Evolutionary conservation across 2,888 invertebrate genomes (phyloP).

Genomic region (Tenthredo notha): DNA sequence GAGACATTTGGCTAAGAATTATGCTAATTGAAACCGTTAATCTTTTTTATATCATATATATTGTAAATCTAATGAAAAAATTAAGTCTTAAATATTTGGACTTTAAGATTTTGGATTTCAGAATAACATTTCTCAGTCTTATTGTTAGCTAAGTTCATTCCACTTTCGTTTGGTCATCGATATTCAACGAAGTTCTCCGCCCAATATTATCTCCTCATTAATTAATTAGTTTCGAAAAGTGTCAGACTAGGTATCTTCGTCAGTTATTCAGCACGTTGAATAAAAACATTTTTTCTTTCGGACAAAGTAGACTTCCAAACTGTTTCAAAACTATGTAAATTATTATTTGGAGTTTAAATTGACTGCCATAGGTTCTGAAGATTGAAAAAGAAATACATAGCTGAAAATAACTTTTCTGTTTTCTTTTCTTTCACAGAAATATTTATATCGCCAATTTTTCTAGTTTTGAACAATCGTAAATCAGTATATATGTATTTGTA

Average conservation of each 20-base stretch:
- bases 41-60: conserved; percentile 10
- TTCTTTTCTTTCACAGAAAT: neutral
- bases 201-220: neutral
- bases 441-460: neutral
- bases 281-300: neutral
- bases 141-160: conserved; percentile 18
- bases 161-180: conserved; percentile 3
- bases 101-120: neutral
- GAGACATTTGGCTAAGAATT: neutral
- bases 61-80: conserved; percentile 23
- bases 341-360: neutral
- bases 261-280: neutral
- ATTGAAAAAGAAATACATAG: neutral
- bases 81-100: neutral
- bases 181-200: neutral
- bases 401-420: neutral
- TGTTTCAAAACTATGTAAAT: neutral
- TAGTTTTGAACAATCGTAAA: neutral
- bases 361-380: neutral
- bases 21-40: conserved; percentile 2
- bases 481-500: conserved; percentile 16
- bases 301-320: neutral
- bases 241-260: neutral
- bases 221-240: neutral
- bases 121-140: neutral